Conservation (phyloP, 2,113 vertebrate genomes). For the Gallinago undulata region DNA sequence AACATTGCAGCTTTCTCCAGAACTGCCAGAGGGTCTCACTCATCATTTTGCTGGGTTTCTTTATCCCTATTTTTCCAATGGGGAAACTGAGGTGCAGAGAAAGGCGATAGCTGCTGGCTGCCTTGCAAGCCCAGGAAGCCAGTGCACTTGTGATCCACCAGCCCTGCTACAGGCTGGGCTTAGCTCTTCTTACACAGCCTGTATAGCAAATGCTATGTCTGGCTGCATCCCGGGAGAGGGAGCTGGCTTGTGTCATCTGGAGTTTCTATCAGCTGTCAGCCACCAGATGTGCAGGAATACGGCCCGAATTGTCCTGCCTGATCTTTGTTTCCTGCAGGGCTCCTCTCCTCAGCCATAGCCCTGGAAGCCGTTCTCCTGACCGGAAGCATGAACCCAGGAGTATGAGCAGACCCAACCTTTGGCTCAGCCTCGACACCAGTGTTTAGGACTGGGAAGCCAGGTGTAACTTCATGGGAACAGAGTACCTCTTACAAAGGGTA, state of each 20-base stretch:
- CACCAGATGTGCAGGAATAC: not conserved
- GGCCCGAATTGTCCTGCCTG: accelerated
- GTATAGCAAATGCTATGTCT: not conserved
- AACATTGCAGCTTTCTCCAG: not conserved
- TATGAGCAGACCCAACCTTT: not conserved
- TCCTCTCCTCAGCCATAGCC: not conserved
- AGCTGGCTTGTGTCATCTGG: not conserved
- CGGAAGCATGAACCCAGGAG: not conserved
- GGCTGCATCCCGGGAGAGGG: not conserved
- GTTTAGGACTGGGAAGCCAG: not conserved
- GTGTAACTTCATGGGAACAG: accelerated
- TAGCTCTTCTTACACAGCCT: not conserved
- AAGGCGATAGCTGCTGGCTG: not conserved
- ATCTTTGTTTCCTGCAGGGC: not conserved
- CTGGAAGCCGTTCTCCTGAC: not conserved
- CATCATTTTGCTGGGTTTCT: not conserved
- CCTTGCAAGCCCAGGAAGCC: not conserved
- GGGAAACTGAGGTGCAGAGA: not conserved
- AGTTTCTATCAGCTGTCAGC: not conserved
- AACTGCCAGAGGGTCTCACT: not conserved
- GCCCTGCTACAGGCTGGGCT: not conserved
- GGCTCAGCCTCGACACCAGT: not conserved
- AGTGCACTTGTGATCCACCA: accelerated
- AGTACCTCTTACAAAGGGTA: not conserved
- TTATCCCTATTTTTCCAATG: not conserved